Conservation (phyloP, 1,140 invertebrate genomes). For the Diachasmimorpha longicaudata region DNA sequence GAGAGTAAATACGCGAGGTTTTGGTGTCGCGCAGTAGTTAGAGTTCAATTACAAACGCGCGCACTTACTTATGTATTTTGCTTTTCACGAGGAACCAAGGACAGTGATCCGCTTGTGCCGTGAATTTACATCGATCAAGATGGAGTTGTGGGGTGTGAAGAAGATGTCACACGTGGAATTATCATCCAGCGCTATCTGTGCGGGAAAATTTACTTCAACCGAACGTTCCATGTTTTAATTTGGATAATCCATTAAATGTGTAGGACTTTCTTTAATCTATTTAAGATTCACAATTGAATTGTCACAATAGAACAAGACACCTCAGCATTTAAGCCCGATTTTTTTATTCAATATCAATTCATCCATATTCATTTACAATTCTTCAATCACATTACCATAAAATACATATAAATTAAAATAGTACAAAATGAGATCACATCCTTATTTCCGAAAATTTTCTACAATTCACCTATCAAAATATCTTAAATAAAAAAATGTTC, state of each 20-base stretch:
- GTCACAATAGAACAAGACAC: too few relatives aligned
- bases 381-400: not conserved
- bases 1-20: not conserved
- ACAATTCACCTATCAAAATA: not conserved
- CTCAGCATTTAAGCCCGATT: not conserved
- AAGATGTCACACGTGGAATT: too few relatives aligned
- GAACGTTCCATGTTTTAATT: too few relatives aligned
- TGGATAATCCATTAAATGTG: too few relatives aligned
- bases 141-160: not conserved
- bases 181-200: not conserved
- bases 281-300: too few relatives aligned
- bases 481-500: not conserved
- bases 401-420: not conserved
- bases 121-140: not conserved
- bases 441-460: not conserved
- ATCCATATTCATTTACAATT: not conserved
- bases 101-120: not conserved
- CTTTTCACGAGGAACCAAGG: not conserved
- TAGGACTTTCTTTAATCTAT: too few relatives aligned
- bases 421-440: constrained; percentile 4
- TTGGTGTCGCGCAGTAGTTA: not conserved
- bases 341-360: not conserved
- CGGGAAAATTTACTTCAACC: too few relatives aligned
- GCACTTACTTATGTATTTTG: not conserved
- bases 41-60: constrained; percentile 1